These are phyloP conservation scores for Phylloscopus trochilus DNA, from an alignment of 2,113 vertebrate species.

Conservation along the genomic window DNA sequence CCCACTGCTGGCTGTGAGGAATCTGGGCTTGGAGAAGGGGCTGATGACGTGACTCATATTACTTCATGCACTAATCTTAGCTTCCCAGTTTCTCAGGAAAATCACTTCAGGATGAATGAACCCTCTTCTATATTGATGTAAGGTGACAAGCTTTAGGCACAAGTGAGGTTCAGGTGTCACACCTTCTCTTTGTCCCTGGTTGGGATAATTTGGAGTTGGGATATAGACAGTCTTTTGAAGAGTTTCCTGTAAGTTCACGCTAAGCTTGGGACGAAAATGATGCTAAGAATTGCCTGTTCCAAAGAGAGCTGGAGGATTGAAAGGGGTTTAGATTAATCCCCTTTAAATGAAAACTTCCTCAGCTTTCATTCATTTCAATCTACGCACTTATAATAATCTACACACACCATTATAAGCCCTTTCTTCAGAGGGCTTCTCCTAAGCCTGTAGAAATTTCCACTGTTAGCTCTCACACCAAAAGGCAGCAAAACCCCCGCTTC, in stretches of 20 bases:
- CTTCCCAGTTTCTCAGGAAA: neutral
- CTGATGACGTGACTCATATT: neutral
- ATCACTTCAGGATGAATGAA: neutral
- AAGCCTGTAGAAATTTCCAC: constrained; percentile 21
- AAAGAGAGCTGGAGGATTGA: constrained; percentile 8
- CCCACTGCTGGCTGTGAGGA: neutral
- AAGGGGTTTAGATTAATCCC: constrained; percentile 57
- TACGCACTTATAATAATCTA: neutral
- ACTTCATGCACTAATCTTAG: neutral
- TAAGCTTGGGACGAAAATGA: constrained; percentile 4
- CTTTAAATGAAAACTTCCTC: constrained; percentile 65
- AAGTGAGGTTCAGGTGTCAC: neutral
- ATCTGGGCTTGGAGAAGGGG: neutral
- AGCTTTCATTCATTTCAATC: constrained; percentile 25
- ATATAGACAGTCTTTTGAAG: neutral
- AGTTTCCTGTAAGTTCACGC: neutral
- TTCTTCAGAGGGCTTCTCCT: constrained; percentile 22
- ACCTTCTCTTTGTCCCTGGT: neutral
- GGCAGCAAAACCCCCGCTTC: neutral
- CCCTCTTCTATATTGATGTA: neutral
- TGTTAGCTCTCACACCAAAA: neutral
- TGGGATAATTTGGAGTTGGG: neutral
- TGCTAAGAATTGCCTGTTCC: constrained; percentile 15
- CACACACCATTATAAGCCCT: neutral
- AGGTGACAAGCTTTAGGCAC: neutral